phyloP scores from a whole-genome alignment of 2,888 invertebrate species.

The Ganaspis brasiliensis region DNA sequence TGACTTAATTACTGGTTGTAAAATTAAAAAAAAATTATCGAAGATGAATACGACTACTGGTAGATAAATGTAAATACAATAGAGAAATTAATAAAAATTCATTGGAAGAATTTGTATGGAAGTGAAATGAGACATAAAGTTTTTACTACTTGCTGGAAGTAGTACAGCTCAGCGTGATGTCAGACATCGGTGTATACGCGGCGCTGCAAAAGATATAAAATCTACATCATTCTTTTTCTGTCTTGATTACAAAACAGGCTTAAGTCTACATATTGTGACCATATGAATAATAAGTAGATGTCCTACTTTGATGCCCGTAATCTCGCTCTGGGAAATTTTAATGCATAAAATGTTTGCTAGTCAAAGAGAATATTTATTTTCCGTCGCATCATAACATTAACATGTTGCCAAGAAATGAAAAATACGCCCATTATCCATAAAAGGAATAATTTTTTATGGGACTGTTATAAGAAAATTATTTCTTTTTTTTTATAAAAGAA shows the following conservation, averaged over 20 bases:
- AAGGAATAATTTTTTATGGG: conserved; percentile 45
- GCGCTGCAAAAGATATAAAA: conserved; percentile 23
- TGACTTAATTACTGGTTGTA: no score
- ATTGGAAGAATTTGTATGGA: no score
- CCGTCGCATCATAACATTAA: conserved; percentile 1
- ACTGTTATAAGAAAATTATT: conserved; percentile 40
- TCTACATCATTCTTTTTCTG: background rate
- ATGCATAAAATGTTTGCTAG: background rate
- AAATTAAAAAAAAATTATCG: no score
- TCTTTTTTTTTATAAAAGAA: no score
- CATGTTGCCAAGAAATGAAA: background rate
- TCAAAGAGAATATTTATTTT: conserved; percentile 19
- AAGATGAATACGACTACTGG: no score
- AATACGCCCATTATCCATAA: background rate
- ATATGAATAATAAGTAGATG: conserved; percentile 32
- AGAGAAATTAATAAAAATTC: no score
- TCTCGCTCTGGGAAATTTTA: conserved; percentile 16
- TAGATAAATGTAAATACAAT: no score
- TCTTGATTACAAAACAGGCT: background rate
- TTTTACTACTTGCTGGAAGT: no score
- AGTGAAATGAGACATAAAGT: no score
- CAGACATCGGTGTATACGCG: background rate
- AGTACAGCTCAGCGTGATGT: no score
- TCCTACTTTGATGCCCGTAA: conserved; percentile 1
- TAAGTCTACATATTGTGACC: conserved; percentile 13